Evolutionary conservation across 2,797 vertebrate species (phyloP), one percentile per base, ranked within the genome.

Genomic region (Anguilla megastoma): DNA sequence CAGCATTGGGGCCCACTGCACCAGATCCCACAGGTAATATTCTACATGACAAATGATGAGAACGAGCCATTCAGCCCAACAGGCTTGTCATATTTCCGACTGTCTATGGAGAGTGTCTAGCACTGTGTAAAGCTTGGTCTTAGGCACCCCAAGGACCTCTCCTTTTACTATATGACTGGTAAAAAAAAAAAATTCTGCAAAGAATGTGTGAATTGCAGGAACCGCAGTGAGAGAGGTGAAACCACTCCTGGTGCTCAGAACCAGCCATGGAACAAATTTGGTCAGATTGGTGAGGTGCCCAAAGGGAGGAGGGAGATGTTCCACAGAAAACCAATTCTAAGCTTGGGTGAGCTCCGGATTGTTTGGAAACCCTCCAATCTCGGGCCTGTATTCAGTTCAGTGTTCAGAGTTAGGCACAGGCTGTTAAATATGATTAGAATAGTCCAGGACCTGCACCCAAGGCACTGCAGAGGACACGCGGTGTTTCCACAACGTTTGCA

Each of bases 371-470:
- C 96, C 95, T 97, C 96, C 96, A 96, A 96, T 96, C 96, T 96
- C 93, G 92, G 93, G 93, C 92, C 93, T 93, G 95, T 95, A 95
- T 95, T 95, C 95, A 96, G 96, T 94, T 95, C 95, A 90, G 91
- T 95, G 95, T 94, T 95, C 95, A 90, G 91, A 95, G 95, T 96
- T 94, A 94, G 96, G 95, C 95, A 96, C 95, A 96, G 94, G 96
- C 96, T 96, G 96, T 97, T 96, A 96, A 97, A 96, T 97, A 96
- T 96, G 96, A 97, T 96, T 96, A 96, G 95, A 97, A 96, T 96
- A 96, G 94, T 95, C 92, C 93, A 92, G 91, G 92, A 94, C 92
- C 93, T 95, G 93, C 92, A 93, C 93, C 92, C 91, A 93, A 94
- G 94, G 92, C 94, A 94, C 92, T 93, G 93, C 93, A 92, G 91